Evolutionary conservation across 2,797 vertebrate genomes (phyloP).

Genomic region (Paguma larvata): DNA sequence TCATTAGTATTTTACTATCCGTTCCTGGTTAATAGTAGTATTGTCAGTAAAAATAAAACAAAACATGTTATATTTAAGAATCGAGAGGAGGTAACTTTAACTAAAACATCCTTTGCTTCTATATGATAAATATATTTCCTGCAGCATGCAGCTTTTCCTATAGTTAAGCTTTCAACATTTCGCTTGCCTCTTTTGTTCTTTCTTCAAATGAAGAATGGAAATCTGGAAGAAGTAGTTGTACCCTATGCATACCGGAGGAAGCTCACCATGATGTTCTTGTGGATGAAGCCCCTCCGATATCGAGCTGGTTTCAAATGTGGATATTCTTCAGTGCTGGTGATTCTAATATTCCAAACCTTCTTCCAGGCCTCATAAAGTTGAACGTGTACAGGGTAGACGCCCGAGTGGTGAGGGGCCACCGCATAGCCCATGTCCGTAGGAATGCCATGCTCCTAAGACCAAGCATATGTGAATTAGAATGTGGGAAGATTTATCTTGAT

Average conservation of each 20-base stretch:
- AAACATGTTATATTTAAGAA: neutral
- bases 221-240: neutral
- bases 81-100: neutral
- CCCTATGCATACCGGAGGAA: neutral
- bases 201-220: conserved; percentile 11
- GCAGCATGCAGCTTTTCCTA: conserved; percentile 3
- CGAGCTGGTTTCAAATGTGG: conserved; percentile 91
- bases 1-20: neutral
- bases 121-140: neutral
- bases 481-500: neutral
- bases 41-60: neutral
- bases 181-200: neutral
- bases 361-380: conserved; percentile 92
- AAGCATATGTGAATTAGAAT: conserved; percentile 25
- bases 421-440: conserved; percentile 95
- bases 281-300: conserved; percentile 90
- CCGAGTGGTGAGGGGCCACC: conserved; percentile 97
- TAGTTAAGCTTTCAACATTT: neutral
- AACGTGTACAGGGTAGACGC: conserved; percentile 91
- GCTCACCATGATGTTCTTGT: conserved; percentile 92
- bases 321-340: conserved; percentile 92
- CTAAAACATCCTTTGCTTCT: neutral
- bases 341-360: conserved; percentile 91
- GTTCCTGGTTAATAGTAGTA: neutral
- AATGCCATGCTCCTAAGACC: conserved; percentile 90